A percentile compares a stretch with the other conserved stretches of the same genome.
These are phyloP conservation scores for Eupithecia dodoneata DNA, from an alignment of 2,888 invertebrate genomes.

Conservation along the genomic window DNA sequence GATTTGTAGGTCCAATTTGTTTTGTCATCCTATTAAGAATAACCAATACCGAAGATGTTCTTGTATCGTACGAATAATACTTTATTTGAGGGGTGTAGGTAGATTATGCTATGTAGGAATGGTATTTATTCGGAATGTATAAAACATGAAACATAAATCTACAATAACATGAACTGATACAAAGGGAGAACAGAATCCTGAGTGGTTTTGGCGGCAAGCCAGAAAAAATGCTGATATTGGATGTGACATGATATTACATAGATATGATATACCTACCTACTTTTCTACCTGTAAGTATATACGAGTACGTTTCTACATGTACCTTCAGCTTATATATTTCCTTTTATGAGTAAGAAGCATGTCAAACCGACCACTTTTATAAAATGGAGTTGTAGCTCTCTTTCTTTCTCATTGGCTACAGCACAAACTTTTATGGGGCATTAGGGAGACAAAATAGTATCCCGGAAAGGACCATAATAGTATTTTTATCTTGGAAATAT, in stretches of 20 bases:
- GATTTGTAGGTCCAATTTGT: not conserved
- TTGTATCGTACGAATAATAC: not conserved
- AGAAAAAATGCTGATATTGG: slow-evolving; percentile 38
- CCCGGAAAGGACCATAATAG: not conserved
- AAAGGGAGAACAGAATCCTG: slow-evolving; percentile 19
- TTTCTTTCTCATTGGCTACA: not conserved
- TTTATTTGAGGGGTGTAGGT: not conserved
- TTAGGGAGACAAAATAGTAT: not conserved
- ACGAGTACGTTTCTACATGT: too few relatives aligned
- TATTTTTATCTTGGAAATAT: too few relatives aligned
- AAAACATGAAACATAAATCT: slow-evolving; percentile 8
- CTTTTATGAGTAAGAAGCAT: not conserved
- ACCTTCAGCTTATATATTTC: not conserved
- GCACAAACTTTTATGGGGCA: not conserved
- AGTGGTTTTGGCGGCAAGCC: slow-evolving; percentile 36
- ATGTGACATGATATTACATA: slow-evolving; percentile 15
- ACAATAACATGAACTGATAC: slow-evolving; percentile 24
- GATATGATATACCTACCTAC: not conserved
- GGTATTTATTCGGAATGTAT: slow-evolving; percentile 1
- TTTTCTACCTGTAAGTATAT: not conserved
- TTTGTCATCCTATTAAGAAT: not conserved
- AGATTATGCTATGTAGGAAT: not conserved
- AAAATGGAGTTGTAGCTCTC: not conserved
- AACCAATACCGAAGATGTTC: not conserved
- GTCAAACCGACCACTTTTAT: not conserved